Percentiles rank a stretch among this genome's conserved stretches.
Evolutionary conservation across 2,888 invertebrate species (phyloP).

Genomic region (Apamea crenata): DNA sequence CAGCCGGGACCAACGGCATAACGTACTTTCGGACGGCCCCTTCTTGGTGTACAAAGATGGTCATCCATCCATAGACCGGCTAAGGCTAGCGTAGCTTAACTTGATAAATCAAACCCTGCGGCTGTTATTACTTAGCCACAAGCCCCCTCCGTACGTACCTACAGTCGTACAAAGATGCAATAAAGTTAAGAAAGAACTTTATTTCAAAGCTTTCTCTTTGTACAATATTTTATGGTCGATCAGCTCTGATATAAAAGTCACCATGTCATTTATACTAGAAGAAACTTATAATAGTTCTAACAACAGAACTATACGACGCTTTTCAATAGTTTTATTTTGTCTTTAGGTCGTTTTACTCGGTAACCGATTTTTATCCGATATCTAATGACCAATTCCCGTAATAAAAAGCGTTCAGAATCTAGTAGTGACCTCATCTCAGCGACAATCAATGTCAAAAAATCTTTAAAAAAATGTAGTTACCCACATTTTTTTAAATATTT

Average conservation of each 20-base stretch:
- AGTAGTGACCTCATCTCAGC: too few relatives aligned
- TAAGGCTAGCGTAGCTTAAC: neutral
- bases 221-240: neutral
- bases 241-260: neutral
- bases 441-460: too few relatives aligned
- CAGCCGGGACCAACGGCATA: too few relatives aligned
- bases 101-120: neutral
- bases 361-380: neutral
- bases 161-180: neutral
- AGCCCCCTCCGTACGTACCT: neutral
- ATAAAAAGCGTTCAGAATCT: too few relatives aligned
- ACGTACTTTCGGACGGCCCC: neutral
- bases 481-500: too few relatives aligned
- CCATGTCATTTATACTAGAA: neutral
- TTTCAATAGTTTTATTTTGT: neutral
- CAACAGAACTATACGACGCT: neutral
- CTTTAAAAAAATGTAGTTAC: too few relatives aligned
- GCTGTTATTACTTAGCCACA: neutral
- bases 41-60: neutral
- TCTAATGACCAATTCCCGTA: neutral
- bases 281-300: neutral
- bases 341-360: neutral
- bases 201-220: conserved; percentile 11
- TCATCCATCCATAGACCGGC: neutral
- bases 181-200: conserved; percentile 3